phyloP scores from a whole-genome alignment of 2,888 invertebrate species.

The Criorhina ranunculi region DNA sequence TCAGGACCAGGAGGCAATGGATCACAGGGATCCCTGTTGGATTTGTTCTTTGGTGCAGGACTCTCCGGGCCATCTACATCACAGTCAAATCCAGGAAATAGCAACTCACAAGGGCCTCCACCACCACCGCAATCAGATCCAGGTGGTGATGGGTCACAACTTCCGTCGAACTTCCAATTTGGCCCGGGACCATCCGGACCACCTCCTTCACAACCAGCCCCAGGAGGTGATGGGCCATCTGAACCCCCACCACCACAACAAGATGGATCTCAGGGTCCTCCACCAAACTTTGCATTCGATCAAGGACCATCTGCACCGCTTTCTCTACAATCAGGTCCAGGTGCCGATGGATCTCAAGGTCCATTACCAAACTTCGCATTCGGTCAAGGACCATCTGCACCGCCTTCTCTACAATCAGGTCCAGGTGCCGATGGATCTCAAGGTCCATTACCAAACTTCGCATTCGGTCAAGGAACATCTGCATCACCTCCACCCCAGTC shows the following conservation, averaged over 20 bases:
- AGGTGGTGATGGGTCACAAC: not conserved
- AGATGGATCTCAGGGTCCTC: not conserved
- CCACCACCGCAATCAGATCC: slow-evolving; percentile 3
- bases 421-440: slow-evolving; percentile 2
- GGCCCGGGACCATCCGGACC: slow-evolving; percentile 10
- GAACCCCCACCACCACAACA: slow-evolving; percentile 1
- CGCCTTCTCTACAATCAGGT: slow-evolving; percentile 8
- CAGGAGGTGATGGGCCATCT: slow-evolving; percentile 2
- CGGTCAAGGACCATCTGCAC: slow-evolving; percentile 1
- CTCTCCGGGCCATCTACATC: too few relatives aligned
- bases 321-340: slow-evolving; percentile 16
- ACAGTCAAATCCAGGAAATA: slow-evolving; percentile 4
- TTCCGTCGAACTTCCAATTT: not conserved
- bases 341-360: not conserved
- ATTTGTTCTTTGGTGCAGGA: too few relatives aligned
- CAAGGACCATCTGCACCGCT: slow-evolving; percentile 8
- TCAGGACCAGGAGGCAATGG: slow-evolving; percentile 6
- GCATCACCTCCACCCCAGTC: slow-evolving; percentile 4
- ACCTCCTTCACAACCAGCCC: slow-evolving; percentile 1
- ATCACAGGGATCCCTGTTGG: too few relatives aligned
- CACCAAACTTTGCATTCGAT: slow-evolving; percentile 1
- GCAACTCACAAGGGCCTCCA: not conserved
- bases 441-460: not conserved
- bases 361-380: slow-evolving; percentile 6
- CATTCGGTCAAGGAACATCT: slow-evolving; percentile 12